phyloP scores from a whole-genome alignment of 2,797 vertebrate genomes.

The Hemitrygon akajei region DNA sequence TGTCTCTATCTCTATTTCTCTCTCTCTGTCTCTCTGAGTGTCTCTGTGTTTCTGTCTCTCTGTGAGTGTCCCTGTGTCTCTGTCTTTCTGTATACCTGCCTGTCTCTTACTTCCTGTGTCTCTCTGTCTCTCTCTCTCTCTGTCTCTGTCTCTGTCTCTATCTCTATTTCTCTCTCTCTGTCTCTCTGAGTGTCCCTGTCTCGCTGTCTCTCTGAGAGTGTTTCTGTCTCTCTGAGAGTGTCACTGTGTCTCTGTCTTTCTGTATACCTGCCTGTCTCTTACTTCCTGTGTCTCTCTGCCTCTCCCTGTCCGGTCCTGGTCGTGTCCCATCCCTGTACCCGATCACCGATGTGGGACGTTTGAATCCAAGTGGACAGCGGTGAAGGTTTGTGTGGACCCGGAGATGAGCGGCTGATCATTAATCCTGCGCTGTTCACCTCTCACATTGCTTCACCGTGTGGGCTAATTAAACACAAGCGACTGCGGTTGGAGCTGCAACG shows the following conservation, averaged over 20 bases:
- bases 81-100: too few relatives aligned
- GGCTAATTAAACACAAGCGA: neutral
- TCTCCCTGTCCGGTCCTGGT: neutral
- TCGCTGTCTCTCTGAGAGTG: neutral
- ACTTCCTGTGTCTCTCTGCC: neutral
- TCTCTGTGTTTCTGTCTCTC: too few relatives aligned
- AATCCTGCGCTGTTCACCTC: conserved; percentile 1
- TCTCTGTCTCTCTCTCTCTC: too few relatives aligned
- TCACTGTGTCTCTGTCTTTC: neutral
- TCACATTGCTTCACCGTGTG: neutral
- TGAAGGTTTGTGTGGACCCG: neutral
- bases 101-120: too few relatives aligned
- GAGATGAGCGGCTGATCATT: neutral
- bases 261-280: neutral
- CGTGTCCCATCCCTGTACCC: too few relatives aligned
- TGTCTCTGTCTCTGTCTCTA: too few relatives aligned
- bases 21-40: too few relatives aligned
- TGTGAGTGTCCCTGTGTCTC: too few relatives aligned
- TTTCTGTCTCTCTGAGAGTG: too few relatives aligned
- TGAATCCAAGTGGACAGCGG: too few relatives aligned
- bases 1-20: too few relatives aligned
- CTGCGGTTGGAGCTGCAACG: neutral
- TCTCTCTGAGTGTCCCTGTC: neutral
- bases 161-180: neutral
- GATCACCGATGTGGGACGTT: too few relatives aligned